A percentile compares a stretch with the other conserved stretches of the same genome.
These are phyloP conservation scores for Ylistrum balloti DNA, from an alignment of 1,140 invertebrate species.

Conservation along the genomic window DNA sequence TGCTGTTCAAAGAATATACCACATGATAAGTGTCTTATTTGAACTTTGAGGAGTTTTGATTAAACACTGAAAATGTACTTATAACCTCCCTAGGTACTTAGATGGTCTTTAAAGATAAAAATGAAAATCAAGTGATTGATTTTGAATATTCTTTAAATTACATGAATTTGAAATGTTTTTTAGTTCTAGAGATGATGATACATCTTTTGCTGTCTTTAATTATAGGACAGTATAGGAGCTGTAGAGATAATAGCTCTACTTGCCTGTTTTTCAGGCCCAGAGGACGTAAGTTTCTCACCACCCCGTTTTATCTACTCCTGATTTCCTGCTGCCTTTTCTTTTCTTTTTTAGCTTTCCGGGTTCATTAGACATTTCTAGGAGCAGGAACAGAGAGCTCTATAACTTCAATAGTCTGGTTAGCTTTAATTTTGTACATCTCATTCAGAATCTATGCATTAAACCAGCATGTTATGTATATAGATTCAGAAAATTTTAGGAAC, in stretches of 20 bases:
- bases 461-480: no score
- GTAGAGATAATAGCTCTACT: neutral
- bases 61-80: no score
- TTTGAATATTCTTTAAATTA: neutral
- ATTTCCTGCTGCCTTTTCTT: neutral
- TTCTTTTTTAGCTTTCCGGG: neutral
- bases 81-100: no score
- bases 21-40: neutral
- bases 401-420: neutral
- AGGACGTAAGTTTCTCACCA: neutral
- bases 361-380: neutral
- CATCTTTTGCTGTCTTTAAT: neutral
- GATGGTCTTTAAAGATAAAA: no score
- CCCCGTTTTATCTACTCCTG: neutral
- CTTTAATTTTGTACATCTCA: no score
- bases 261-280: neutral
- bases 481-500: neutral
- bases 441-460: no score
- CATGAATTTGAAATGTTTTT: neutral
- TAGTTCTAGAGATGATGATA: neutral
- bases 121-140: neutral
- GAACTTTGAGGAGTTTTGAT: no score
- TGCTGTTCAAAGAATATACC: neutral
- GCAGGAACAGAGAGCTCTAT: neutral
- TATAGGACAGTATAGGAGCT: neutral